These are phyloP conservation scores for Leuciscus idus DNA, from an alignment of 2,113 vertebrate genomes.

Conservation along the genomic window DNA sequence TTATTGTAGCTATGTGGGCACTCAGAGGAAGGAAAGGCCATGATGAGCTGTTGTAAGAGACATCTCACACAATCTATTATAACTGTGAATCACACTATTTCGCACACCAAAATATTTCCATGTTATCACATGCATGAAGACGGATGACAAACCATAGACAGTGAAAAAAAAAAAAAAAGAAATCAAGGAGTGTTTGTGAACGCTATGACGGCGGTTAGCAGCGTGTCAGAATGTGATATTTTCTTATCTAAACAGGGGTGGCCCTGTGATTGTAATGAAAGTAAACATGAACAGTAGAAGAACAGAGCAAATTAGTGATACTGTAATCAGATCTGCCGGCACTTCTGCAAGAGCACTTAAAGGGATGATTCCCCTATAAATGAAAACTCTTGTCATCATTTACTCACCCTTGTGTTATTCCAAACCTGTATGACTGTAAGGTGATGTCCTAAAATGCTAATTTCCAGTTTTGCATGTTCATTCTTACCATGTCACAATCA, in stretches of 20 bases:
- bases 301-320: constrained; percentile 55
- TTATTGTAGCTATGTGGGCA: too few species aligned
- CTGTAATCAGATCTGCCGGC: constrained; percentile 37
- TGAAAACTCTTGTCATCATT: not conserved
- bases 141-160: constrained; percentile 5
- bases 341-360: constrained; percentile 1
- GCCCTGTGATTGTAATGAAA: constrained; percentile 53
- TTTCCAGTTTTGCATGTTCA: not conserved
- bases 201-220: constrained; percentile 47
- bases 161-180: not conserved
- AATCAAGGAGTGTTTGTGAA: constrained; percentile 38
- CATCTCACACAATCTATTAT: not conserved
- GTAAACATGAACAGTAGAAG: constrained; percentile 63
- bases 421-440: not conserved
- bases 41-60: not conserved
- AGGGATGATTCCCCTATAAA: not conserved
- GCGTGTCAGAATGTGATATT: constrained; percentile 56
- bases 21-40: not conserved
- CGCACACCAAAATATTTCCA: constrained; percentile 5
- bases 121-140: not conserved
- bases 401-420: not conserved
- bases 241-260: constrained; percentile 66
- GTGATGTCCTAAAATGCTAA: not conserved
- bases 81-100: not conserved
- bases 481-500: not conserved